Conservation (phyloP, 2,888 invertebrate species). For the Calameuta idolon region DNA sequence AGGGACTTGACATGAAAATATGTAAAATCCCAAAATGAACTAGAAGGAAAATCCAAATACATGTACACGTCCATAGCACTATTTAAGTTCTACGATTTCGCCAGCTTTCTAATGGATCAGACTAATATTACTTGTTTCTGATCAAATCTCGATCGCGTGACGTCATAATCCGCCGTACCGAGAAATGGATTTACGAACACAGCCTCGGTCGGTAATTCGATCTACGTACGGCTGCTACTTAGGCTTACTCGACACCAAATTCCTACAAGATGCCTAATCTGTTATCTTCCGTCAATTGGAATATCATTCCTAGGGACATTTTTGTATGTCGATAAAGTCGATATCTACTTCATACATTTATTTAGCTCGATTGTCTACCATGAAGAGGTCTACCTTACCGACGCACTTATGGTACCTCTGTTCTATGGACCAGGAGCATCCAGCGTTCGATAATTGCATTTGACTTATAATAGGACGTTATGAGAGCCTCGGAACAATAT, state of each 20-base stretch:
- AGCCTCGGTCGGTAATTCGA: not conserved
- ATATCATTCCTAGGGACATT: not conserved
- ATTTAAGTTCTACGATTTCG: no score
- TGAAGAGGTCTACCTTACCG: not conserved
- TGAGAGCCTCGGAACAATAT: not conserved
- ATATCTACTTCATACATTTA: not conserved
- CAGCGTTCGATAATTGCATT: no score
- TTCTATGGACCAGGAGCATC: not conserved
- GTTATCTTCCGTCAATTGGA: not conserved
- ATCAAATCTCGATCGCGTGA: no score
- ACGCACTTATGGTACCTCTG: not conserved
- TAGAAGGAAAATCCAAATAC: no score
- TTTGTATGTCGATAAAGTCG: not conserved
- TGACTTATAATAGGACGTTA: not conserved
- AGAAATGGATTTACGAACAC: not conserved
- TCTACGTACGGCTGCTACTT: not conserved
- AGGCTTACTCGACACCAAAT: not conserved
- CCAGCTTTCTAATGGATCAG: no score
- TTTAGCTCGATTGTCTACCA: not conserved
- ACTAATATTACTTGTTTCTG: no score
- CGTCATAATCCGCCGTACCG: no score
- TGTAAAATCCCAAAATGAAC: no score
- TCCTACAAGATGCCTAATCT: not conserved
- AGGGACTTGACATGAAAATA: no score
- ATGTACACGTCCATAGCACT: no score